Evolutionary conservation across 1,140 invertebrate species (phyloP), one percentile per base, ranked within the genome.

Genomic region (Apis dorsata): DNA sequence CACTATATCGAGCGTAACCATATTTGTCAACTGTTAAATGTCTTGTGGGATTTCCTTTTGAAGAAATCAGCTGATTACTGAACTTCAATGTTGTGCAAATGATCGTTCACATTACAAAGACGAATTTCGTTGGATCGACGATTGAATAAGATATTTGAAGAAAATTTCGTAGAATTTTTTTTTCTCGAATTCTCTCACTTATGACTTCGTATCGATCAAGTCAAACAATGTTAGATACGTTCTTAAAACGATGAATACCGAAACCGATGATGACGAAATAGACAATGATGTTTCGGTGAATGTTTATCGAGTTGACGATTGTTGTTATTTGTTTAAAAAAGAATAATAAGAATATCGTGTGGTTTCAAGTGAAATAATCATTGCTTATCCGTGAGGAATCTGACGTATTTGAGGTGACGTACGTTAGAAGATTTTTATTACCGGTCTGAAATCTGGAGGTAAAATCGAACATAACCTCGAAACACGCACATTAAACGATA

Each of bases 241-340:
- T 51, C n/a, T 9, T 2, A 68, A 63, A 51, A 28, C 51, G 28
- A 66, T 11, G 68, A 85, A 59, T 15, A 21, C 57, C 9, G 74
- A 86, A 13, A 79, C 74, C 34, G 84, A 75, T 3, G 74, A 86
- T 5, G 84, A 86, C n/a, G 85, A 86, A 1, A 71, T 75, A 66
- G 75, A 86, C 81, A 53, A 66, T 24, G 57, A 86, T 55, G 10
- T 60, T 74, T 60, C 55, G 28, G 17, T 28, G 34, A 49, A 53
- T 44, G 28, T 49, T 34, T 34, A 21, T 69, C 70, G 44, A 34
- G 60, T 24, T 53, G 34, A 79, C 51, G 57, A 7, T 24, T 24
- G 24, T 24, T 24, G 13, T 57, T 44, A 17, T 19, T 28, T 21
- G 34, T 68, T 68, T 44, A 68, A 0, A 34, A 34, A 34, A 4